These are phyloP conservation scores for Torymus auratus DNA, from an alignment of 2,888 invertebrate genomes.

Conservation along the genomic window DNA sequence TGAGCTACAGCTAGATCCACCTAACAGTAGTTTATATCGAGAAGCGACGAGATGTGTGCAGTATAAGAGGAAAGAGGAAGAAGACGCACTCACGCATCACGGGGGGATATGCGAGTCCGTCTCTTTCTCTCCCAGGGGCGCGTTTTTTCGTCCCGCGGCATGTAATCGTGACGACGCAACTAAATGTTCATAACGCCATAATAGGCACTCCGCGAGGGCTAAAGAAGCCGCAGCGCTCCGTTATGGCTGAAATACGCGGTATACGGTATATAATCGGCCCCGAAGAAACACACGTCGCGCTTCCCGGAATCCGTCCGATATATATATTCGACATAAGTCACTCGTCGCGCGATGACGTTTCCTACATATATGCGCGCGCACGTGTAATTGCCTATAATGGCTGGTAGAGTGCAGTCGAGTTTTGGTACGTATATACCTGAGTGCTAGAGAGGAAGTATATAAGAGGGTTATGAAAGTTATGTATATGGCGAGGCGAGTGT, in stretches of 20 bases:
- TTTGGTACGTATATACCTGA: neutral
- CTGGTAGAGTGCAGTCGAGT: too few relatives aligned
- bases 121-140: too few relatives aligned
- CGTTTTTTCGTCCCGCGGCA: slow-evolving; percentile 45
- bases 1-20: neutral
- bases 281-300: slow-evolving; percentile 59
- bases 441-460: neutral
- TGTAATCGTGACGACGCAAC: slow-evolving; percentile 74
- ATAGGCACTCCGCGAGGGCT: slow-evolving; percentile 62
- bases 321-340: slow-evolving; percentile 14
- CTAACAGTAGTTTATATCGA: slow-evolving; percentile 38
- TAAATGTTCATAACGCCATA: slow-evolving; percentile 75
- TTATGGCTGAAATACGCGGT: slow-evolving; percentile 68
- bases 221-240: slow-evolving; percentile 63
- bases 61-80: slow-evolving; percentile 8
- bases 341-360: too few relatives aligned
- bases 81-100: too few relatives aligned
- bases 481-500: neutral
- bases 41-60: neutral
- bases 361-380: too few relatives aligned
- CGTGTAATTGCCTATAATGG: too few relatives aligned
- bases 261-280: slow-evolving; percentile 64
- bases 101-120: too few relatives aligned
- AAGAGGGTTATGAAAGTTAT: slow-evolving; percentile 38
- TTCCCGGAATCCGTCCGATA: slow-evolving; percentile 67